These are phyloP conservation scores for Otocyon megalotis DNA, from an alignment of 2,113 vertebrate genomes.

Conservation along the genomic window DNA sequence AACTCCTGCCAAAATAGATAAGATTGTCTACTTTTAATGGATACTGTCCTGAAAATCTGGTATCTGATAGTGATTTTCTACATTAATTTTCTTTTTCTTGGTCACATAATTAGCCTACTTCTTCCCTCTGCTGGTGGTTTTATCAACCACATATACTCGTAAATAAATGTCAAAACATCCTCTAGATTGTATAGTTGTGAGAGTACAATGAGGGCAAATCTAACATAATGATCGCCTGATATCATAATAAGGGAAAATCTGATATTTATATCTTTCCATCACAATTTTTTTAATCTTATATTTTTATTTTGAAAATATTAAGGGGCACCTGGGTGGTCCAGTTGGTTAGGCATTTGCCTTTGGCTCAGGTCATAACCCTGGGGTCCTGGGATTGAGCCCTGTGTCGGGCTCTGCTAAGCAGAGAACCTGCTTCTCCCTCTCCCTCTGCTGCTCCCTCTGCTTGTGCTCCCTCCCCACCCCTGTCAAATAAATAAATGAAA, in stretches of 20 bases:
- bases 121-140: neutral
- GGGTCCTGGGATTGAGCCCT: too few species aligned
- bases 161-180: neutral
- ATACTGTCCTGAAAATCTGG: neutral
- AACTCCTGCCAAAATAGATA: neutral
- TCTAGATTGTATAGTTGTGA: neutral
- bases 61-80: neutral
- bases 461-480: too few species aligned
- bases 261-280: neutral
- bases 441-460: too few species aligned
- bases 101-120: neutral
- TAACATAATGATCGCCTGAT: neutral
- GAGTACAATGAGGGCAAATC: neutral
- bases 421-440: too few species aligned
- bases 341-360: too few species aligned
- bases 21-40: neutral
- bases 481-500: too few species aligned
- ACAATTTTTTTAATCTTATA: conserved; percentile 3
- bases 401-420: too few species aligned
- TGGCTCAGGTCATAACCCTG: too few species aligned
- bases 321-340: too few species aligned
- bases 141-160: neutral
- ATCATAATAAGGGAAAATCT: neutral
- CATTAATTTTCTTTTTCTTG: neutral
- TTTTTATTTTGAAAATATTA: neutral